Evolutionary conservation across 1,140 invertebrate genomes (phyloP), one percentile per base, ranked within the genome.

Genomic region (Stenopsyche tienmushanensis): DNA sequence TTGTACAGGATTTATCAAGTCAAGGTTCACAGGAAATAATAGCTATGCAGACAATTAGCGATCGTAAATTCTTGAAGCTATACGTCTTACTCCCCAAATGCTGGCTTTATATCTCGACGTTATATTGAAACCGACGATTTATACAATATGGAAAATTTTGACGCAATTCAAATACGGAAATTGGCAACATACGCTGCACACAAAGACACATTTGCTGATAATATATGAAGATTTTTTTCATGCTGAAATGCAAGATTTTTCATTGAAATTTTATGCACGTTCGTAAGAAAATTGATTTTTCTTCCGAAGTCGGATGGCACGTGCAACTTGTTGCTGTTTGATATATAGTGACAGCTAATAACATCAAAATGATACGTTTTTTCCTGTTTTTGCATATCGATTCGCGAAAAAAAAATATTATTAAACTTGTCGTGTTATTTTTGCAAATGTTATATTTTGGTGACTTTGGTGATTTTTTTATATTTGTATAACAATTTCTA

Each of bases 1-100:
- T 69, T 69, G 58, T 60, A 23, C 47, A 15, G 62, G 58, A 50
- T 66, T 66, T 60, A 66, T 60, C 52, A 66, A 59, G 53, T 34
- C 39, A 24, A 26, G 50, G 52, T 34, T 57, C 58, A 53, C 21
- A 34, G 21, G 18, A 20, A 66, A 53, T 50, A 49, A 58, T 29
- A 25, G 53, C 24, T n/a, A 34, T 34, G 15, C 29, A 34, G 25
- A 23, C 17, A 53, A 53, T 53, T 53, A 53, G 50, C 2, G n/a
- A 25, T n/a, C 50, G 50, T 49, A 23, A 49, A 49, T 52, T 52
- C 13, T n/a, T 10, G 20, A 9, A 8, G 18, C 2, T 2, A 21
- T 49, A 10, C 45, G 45, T 2, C 10, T 49, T 10, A n/a, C n/a
- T n/a, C n/a, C n/a, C n/a, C n/a, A n/a, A n/a, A n/a, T n/a, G n/a